Conservation (phyloP, 2,888 invertebrate species). For the Beris morrisii region DNA sequence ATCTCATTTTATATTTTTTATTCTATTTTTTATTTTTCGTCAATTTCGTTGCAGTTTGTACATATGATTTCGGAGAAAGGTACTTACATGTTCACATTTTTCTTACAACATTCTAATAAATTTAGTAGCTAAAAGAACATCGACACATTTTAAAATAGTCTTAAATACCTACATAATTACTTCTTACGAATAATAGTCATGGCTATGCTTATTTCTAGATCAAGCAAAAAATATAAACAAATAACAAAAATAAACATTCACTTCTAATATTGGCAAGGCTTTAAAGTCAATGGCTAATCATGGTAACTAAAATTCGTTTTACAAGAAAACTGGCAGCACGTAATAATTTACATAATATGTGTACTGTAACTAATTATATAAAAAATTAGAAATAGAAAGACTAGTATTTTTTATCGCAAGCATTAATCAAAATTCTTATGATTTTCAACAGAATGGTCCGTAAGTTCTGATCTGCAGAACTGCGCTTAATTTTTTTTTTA, state of each 20-base stretch:
- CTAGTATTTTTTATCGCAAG: slow-evolving; percentile 18
- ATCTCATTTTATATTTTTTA: slow-evolving; percentile 10
- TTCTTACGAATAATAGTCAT: not conserved
- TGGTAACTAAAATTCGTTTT: slow-evolving; percentile 31
- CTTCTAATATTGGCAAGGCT: slow-evolving; percentile 25
- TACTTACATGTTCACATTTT: slow-evolving; percentile 25
- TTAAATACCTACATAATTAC: not conserved
- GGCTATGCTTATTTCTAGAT: too few relatives aligned
- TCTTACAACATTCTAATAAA: slow-evolving; percentile 9
- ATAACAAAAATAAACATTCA: slow-evolving; percentile 1
- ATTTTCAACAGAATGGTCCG: too few relatives aligned
- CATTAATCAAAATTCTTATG: too few relatives aligned
- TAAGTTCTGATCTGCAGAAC: too few relatives aligned
- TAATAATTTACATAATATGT: slow-evolving; percentile 9
- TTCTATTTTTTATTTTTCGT: not conserved
- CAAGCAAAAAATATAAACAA: too few relatives aligned
- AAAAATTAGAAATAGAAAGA: slow-evolving; percentile 16
- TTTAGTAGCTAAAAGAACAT: slow-evolving; percentile 29
- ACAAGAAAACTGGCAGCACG: slow-evolving; percentile 27
- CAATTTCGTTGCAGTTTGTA: slow-evolving; percentile 30
- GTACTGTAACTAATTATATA: not conserved
- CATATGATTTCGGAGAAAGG: slow-evolving; percentile 31
- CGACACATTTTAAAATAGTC: slow-evolving; percentile 22
- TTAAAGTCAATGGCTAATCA: slow-evolving; percentile 23
- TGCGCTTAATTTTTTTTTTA: too few relatives aligned